These are phyloP conservation scores for Caranx ignobilis DNA, from an alignment of 2,113 vertebrate species.

Conservation along the genomic window DNA sequence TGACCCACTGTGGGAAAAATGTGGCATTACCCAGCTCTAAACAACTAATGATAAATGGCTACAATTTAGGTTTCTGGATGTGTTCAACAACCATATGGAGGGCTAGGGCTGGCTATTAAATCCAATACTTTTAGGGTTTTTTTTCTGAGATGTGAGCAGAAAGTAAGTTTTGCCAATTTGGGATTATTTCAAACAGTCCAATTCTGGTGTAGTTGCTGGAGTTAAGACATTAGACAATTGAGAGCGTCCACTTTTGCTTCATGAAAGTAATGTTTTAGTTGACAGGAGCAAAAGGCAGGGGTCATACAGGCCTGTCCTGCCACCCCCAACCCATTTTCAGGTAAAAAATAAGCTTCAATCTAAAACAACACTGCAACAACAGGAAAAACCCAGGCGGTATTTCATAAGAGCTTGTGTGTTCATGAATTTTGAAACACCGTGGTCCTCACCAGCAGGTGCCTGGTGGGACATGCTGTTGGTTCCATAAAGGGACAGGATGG, in stretches of 20 bases:
- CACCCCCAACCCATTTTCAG: too few species aligned
- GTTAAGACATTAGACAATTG: neutral
- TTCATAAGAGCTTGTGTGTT: neutral
- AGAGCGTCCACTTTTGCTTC: neutral
- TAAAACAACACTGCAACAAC: neutral
- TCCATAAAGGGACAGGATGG: conserved; percentile 97
- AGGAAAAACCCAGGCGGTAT: neutral
- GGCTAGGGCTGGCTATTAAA: neutral
- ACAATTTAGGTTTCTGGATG: neutral
- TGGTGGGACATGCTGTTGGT: conserved; percentile 90
- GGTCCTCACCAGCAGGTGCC: conserved; percentile 70
- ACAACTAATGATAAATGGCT: neutral
- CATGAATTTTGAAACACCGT: neutral
- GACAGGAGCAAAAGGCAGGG: neutral
- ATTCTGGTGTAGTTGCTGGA: neutral
- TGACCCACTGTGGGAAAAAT: neutral
- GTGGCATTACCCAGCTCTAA: neutral
- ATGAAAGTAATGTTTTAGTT: neutral
- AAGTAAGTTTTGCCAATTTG: neutral
- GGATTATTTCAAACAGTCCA: neutral
- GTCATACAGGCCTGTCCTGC: too few species aligned
- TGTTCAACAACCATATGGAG: neutral
- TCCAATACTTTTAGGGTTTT: neutral
- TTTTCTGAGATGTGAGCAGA: neutral
- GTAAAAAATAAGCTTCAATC: too few species aligned